A percentile compares a stretch with the other conserved stretches of the same genome.
These are phyloP conservation scores for Ceratotherium simum DNA, from an alignment of 2,113 vertebrate genomes.

Conservation along the genomic window DNA sequence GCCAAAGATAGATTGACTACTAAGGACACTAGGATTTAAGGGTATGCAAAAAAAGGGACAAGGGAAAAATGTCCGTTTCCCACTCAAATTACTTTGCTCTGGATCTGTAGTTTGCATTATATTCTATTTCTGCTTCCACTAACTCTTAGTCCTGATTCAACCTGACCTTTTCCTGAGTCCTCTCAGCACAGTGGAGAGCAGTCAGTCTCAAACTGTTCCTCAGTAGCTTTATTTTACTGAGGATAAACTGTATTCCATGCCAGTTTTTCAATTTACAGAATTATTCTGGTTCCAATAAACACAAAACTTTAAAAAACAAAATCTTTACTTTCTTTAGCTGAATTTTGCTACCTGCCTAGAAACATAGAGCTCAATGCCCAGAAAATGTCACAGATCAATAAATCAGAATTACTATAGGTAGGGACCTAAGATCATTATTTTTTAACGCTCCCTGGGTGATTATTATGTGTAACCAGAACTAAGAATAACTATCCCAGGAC, in stretches of 20 bases:
- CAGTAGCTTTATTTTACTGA: not conserved
- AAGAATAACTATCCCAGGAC: not conserved
- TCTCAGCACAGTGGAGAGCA: not conserved
- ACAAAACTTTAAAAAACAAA: not conserved
- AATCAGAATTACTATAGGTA: not conserved
- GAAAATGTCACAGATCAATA: not conserved
- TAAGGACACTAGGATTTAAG: not conserved
- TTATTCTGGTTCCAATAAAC: not conserved
- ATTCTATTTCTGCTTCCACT: not conserved
- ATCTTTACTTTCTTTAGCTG: not conserved
- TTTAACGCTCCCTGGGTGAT: not conserved
- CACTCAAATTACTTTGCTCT: not conserved
- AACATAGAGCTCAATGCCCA: not conserved
- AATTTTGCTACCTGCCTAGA: not conserved
- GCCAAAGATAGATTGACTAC: not conserved
- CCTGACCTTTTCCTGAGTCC: not conserved
- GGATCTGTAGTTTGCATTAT: not conserved
- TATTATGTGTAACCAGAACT: not conserved
- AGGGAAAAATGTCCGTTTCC: not conserved
- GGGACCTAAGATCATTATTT: not conserved
- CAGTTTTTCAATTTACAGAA: not conserved
- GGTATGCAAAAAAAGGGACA: not conserved
- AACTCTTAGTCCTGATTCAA: not conserved
- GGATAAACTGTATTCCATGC: not conserved
- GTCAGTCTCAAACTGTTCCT: not conserved